These are phyloP conservation scores for Tragelaphus imberbis DNA, from an alignment of 2,113 vertebrate genomes.

Conservation along the genomic window DNA sequence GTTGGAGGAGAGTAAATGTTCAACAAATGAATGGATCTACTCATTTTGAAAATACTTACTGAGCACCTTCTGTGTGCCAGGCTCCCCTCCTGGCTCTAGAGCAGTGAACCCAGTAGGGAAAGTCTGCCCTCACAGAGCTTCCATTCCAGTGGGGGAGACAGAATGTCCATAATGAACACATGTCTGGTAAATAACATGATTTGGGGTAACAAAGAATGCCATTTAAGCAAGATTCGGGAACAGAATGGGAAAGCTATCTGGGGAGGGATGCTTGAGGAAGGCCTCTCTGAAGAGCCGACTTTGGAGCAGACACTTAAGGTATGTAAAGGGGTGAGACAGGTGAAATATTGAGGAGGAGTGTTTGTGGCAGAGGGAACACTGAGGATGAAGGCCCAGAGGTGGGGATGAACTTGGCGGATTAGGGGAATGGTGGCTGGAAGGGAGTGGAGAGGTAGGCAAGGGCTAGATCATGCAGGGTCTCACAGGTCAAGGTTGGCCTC, in stretches of 20 bases:
- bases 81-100: background rate
- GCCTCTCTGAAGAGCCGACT: background rate
- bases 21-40: background rate
- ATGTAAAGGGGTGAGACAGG: background rate
- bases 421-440: background rate
- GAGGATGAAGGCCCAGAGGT: background rate
- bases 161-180: fast-evolving
- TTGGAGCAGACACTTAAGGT: background rate
- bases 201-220: background rate
- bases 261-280: background rate
- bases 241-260: background rate
- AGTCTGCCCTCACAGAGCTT: background rate
- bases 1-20: background rate
- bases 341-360: background rate
- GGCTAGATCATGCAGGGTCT: background rate
- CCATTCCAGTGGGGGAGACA: background rate
- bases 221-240: background rate
- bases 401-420: background rate
- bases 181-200: fast-evolving
- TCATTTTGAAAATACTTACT: background rate
- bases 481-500: background rate
- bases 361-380: background rate
- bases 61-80: background rate
- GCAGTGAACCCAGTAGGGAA: background rate
- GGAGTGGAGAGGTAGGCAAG: background rate